A percentile compares a stretch with the other conserved stretches of the same genome.
These are phyloP conservation scores for Scaptomyza parva DNA, from an alignment of 2,888 invertebrate genomes.

Conservation along the genomic window DNA sequence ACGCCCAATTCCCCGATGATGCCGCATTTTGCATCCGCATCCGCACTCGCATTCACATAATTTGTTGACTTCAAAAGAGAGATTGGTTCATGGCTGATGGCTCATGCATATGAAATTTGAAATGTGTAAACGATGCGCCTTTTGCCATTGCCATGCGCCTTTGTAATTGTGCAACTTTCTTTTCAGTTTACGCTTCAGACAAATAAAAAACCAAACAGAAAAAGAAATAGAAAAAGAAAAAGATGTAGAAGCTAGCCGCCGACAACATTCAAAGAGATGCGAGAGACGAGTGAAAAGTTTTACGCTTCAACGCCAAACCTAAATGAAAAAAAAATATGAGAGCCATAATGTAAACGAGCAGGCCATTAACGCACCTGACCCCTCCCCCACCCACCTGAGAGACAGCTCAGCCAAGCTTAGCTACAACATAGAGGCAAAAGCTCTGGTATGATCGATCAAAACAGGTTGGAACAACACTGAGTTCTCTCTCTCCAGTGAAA, in stretches of 20 bases:
- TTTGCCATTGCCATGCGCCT: constrained; percentile 46
- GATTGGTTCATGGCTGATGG: constrained; percentile 63
- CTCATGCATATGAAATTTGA: constrained; percentile 67
- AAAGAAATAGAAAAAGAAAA: constrained; percentile 13
- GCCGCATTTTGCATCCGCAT: constrained; percentile 25
- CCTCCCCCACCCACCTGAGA: too few species aligned
- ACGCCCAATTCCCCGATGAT: constrained; percentile 57
- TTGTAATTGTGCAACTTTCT: constrained; percentile 78
- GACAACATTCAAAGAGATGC: constrained; percentile 34
- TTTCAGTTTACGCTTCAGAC: constrained; percentile 29
- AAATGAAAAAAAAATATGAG: constrained; percentile 33
- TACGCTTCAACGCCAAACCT: constrained; percentile 47
- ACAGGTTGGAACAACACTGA: too few species aligned
- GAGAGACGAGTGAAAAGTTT: constrained; percentile 45
- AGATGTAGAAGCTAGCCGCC: constrained; percentile 28
- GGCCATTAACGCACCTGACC: constrained; percentile 17
- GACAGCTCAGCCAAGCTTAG: too few species aligned
- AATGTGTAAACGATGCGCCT: constrained; percentile 56
- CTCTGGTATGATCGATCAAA: too few species aligned
- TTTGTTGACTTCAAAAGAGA: constrained; percentile 66
- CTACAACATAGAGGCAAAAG: too few species aligned
- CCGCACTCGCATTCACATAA: constrained; percentile 39
- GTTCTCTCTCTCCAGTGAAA: too few species aligned
- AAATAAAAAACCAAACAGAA: constrained; percentile 11
- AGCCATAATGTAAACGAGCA: constrained; percentile 5